Evolutionary conservation across 2,888 invertebrate species (phyloP), one percentile per base, ranked within the genome.

Genomic region (Callyntrura sp.): DNA sequence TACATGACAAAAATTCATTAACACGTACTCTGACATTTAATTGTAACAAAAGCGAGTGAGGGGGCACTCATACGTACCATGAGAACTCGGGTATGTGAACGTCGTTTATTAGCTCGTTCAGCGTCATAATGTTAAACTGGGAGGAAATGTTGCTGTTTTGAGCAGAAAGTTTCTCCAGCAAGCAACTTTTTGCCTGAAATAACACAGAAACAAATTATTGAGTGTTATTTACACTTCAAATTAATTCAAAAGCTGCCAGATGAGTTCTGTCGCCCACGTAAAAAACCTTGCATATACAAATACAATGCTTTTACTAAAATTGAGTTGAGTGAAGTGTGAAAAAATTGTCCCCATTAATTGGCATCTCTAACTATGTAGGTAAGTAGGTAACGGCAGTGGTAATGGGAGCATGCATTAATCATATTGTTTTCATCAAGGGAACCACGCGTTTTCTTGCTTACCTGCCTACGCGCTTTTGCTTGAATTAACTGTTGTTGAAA

Each of bases 41-140:
- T n/a, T n/a, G n/a, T n/a, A n/a, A n/a, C n/a, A n/a, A n/a, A n/a
- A n/a, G n/a, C n/a, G n/a, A n/a, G n/a, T n/a, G n/a, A n/a, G n/a
- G n/a, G n/a, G n/a, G n/a, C n/a, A 3, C 20, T 68, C 60, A 76
- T n/a, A n/a, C n/a, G n/a, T 84, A 92, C 92, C 90, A 91, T 23
- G 92, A 91, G 86, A 91, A 92, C 51, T 92, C 91, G 0, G 92
- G 92, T 0, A 92, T 88, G 43, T 91, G 85, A 45, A 91, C 76
- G 12, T 65, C 82, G 82, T 35, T 90, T 65, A 90, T 55, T 20
- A 91, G 78, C 62, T 92, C 92, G 1, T 43, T 48, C 12, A 89
- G 55, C 6, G 90, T 88, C 90, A 92, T 88, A 1, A 55, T 45
- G 45, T 91, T 92, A 45, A 92, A 91, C 70, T 90, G 89, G 0